Conservation (phyloP, 2,888 invertebrate species). For the Habroteleia sp. region DNA sequence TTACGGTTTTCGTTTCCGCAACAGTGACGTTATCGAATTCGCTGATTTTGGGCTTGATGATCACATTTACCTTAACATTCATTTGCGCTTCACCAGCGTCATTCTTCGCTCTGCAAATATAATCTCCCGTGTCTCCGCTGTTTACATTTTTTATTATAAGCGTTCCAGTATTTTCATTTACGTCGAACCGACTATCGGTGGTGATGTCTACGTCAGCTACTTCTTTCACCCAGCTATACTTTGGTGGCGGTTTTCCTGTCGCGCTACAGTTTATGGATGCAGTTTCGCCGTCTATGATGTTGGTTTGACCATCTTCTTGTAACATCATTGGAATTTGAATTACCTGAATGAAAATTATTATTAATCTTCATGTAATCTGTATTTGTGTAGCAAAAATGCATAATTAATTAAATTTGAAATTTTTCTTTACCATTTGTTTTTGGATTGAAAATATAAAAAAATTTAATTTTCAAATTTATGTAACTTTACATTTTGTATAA, state of each 20-base stretch:
- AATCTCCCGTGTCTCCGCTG: conserved; percentile 89
- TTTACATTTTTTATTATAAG: conserved; percentile 88
- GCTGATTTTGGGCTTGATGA: conserved; percentile 90
- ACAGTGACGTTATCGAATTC: conserved; percentile 89
- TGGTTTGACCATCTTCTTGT: conserved; percentile 83
- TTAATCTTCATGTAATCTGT: background rate
- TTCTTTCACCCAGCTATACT: conserved; percentile 91
- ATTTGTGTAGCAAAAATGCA: no score
- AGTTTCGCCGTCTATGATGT: conserved; percentile 91
- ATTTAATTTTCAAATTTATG: no score
- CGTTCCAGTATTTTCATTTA: conserved; percentile 87
- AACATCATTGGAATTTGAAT: conserved; percentile 89
- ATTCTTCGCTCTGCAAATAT: conserved; percentile 91
- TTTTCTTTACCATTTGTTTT: no score
- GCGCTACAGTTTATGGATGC: conserved; percentile 90
- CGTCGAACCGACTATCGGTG: conserved; percentile 85
- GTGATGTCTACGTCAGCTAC: conserved; percentile 88
- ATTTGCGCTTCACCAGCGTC: conserved; percentile 88
- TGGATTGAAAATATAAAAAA: no score
- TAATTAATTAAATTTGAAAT: no score
- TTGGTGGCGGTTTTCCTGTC: conserved; percentile 91
- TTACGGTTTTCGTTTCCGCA: conserved; percentile 84
- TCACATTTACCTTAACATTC: conserved; percentile 85
- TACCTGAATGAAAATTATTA: conserved; percentile 82
- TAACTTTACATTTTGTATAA: no score